A percentile compares a stretch with the other conserved stretches of the same genome.
Conservation (phyloP, 2,797 vertebrate species). For the Otus scops region DNA sequence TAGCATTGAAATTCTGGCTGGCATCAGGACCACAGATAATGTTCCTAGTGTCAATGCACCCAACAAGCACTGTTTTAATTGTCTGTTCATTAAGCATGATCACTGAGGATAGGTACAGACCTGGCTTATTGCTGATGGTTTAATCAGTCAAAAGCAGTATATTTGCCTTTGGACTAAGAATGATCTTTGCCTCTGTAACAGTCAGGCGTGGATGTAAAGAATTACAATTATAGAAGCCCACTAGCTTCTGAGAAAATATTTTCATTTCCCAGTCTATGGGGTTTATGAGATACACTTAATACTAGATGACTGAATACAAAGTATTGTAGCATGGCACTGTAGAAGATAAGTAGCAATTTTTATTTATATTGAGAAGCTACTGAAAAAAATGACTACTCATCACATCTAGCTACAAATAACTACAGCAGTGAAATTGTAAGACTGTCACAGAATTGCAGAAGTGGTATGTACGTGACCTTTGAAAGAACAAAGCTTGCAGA, state of each 20-base stretch:
- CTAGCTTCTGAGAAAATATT: background rate
- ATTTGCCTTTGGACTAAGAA: background rate
- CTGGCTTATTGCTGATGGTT: background rate
- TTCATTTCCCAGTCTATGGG: background rate
- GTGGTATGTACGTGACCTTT: background rate
- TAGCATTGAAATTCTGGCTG: background rate
- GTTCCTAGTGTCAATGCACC: background rate
- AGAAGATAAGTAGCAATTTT: background rate
- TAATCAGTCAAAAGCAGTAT: background rate
- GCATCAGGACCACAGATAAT: background rate
- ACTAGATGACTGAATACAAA: background rate
- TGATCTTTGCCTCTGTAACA: background rate
- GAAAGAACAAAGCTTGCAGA: background rate
- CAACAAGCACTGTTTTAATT: accelerated
- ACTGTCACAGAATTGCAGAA: background rate
- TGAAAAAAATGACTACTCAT: background rate
- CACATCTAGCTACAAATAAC: background rate
- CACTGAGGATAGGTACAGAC: background rate
- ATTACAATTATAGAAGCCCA: background rate
- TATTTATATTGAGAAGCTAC: background rate
- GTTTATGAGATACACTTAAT: background rate
- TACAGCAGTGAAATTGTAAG: background rate
- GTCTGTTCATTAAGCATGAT: background rate
- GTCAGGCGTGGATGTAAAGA: background rate
- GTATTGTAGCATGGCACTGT: background rate